Evolutionary conservation across 2,888 invertebrate species (phyloP).

Genomic region (Opisthograptis luteolata): DNA sequence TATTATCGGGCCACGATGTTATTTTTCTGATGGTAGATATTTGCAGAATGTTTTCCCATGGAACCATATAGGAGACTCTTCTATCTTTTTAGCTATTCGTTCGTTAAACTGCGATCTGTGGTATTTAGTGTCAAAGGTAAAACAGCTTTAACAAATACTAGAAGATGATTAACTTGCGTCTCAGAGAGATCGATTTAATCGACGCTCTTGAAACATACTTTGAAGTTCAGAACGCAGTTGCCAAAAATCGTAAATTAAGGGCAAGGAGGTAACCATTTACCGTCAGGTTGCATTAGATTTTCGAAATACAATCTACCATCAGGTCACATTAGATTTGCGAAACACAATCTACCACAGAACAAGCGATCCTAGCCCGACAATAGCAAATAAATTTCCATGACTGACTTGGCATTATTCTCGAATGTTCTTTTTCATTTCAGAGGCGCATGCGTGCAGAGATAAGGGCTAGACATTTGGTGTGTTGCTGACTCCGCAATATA

Average conservation of each 20-base stretch:
- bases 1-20: constrained; percentile 64
- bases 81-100: too few relatives aligned
- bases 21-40: constrained; percentile 55
- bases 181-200: too few relatives aligned
- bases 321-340: constrained; percentile 9
- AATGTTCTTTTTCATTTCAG: constrained; percentile 82
- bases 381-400: constrained; percentile 79
- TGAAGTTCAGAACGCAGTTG: too few relatives aligned
- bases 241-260: too few relatives aligned
- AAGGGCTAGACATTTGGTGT: constrained; percentile 79
- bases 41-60: constrained; percentile 21
- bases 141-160: too few relatives aligned
- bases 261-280: too few relatives aligned
- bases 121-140: too few relatives aligned
- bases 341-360: constrained; percentile 45
- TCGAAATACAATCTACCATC: constrained; percentile 1
- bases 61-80: background rate
- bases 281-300: background rate
- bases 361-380: constrained; percentile 55
- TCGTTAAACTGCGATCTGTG: too few relatives aligned
- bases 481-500: constrained; percentile 72
- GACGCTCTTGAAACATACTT: too few relatives aligned
- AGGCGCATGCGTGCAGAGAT: constrained; percentile 84
- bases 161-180: too few relatives aligned
- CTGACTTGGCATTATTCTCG: constrained; percentile 82